phyloP scores from a whole-genome alignment of 1,140 invertebrate genomes.

The Zaprionus lachaisei region DNA sequence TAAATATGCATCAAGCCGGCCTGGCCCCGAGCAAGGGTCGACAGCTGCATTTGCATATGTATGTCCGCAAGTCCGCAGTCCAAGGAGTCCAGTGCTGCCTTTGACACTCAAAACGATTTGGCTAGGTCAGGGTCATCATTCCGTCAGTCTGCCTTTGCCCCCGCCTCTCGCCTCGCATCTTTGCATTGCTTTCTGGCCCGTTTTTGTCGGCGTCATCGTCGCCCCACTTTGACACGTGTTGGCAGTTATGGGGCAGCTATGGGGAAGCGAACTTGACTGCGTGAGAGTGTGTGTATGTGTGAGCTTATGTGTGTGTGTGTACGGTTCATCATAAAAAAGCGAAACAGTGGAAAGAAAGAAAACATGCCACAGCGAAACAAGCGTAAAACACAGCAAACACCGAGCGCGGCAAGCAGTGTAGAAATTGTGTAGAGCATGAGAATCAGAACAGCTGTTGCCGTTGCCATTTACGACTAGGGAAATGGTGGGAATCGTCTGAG shows the following conservation, averaged over 20 bases:
- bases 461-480: conserved; percentile 8
- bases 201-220: conserved; percentile 51
- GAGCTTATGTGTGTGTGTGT: conserved; percentile 22
- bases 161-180: background rate
- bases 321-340: conserved; percentile 67
- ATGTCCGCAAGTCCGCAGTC: conserved; percentile 33
- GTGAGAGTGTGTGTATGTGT: conserved; percentile 10
- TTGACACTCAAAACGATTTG: conserved; percentile 78
- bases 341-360: conserved; percentile 22
- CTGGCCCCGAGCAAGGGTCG: conserved; percentile 45
- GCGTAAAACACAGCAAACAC: conserved; percentile 34
- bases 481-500: conserved; percentile 1
- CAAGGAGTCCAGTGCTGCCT: conserved; percentile 49
- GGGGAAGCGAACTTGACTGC: background rate
- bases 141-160: conserved; percentile 20
- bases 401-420: conserved; percentile 24
- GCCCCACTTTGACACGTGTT: conserved; percentile 73
- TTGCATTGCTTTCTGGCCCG: conserved; percentile 11
- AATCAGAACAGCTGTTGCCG: conserved; percentile 40
- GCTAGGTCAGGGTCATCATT: conserved; percentile 73
- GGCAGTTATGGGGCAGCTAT: conserved; percentile 72
- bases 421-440: conserved; percentile 39
- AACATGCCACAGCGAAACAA: conserved; percentile 39
- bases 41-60: conserved; percentile 71
- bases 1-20: conserved; percentile 66